These are phyloP conservation scores for Psilanteris sp. DNA, from an alignment of 1,140 invertebrate species.

Conservation along the genomic window DNA sequence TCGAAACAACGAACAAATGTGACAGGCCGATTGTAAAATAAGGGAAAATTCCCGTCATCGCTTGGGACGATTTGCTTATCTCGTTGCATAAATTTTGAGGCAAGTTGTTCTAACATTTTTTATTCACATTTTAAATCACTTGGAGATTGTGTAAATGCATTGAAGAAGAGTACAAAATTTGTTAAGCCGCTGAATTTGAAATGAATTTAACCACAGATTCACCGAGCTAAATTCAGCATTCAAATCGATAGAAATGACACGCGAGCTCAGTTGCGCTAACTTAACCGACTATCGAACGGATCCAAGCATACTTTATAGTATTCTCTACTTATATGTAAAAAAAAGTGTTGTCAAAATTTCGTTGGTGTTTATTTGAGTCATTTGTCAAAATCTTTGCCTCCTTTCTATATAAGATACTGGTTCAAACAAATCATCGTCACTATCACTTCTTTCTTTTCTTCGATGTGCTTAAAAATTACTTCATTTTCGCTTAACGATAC, in stretches of 20 bases:
- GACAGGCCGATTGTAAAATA: conserved; percentile 22
- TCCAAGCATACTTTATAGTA: conserved; percentile 40
- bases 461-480: no score
- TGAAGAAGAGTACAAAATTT: conserved; percentile 44
- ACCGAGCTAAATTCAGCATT: conserved; percentile 26
- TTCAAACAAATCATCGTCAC: conserved; percentile 54
- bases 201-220: conserved; percentile 14
- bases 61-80: conserved; percentile 16
- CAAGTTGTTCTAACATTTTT: conserved; percentile 36
- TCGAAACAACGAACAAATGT: conserved; percentile 39
- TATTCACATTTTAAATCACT: conserved; percentile 26
- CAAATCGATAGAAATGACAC: conserved; percentile 36
- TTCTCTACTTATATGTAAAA: conserved; percentile 36
- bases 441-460: no score
- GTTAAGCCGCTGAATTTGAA: conserved; percentile 33
- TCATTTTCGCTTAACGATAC: no score
- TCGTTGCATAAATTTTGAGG: conserved; percentile 43
- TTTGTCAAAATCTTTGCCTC: conserved; percentile 43
- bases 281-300: conserved; percentile 55
- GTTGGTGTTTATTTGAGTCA: conserved; percentile 58
- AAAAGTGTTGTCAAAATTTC: conserved; percentile 43
- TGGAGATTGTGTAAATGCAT: conserved; percentile 29
- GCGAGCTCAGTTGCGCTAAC: conserved; percentile 28
- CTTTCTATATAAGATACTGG: conserved; percentile 39
- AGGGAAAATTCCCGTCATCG: conserved; percentile 23